These are phyloP conservation scores for Criorhina ranunculi DNA, from an alignment of 2,888 invertebrate genomes.

Conservation along the genomic window DNA sequence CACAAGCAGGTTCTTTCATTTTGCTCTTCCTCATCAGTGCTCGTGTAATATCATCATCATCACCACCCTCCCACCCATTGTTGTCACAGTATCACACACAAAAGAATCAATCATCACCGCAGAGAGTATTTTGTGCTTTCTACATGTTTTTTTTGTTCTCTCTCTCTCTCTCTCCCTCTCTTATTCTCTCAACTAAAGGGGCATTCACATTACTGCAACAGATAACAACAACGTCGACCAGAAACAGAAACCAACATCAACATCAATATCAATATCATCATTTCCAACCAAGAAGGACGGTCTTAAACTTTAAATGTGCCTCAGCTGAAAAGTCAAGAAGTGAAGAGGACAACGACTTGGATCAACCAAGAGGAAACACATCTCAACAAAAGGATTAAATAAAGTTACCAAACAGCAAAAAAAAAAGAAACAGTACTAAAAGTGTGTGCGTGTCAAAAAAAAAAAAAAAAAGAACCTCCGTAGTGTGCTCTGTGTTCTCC, in stretches of 20 bases:
- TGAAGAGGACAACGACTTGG: slow-evolving; percentile 43
- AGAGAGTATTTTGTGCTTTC: slow-evolving; percentile 48
- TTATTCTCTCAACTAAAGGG: slow-evolving; percentile 55
- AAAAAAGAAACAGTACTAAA: slow-evolving; percentile 2
- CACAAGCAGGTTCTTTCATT: slow-evolving; percentile 9
- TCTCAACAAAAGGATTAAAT: slow-evolving; percentile 50
- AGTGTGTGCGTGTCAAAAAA: slow-evolving; percentile 60
- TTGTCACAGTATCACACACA: slow-evolving; percentile 48
- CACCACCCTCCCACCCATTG: too few species aligned
- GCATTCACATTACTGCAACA: slow-evolving; percentile 73
- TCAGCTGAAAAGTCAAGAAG: slow-evolving; percentile 38
- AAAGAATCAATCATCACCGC: slow-evolving; percentile 64
- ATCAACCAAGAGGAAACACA: slow-evolving; percentile 18
- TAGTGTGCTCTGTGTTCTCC: slow-evolving; percentile 2
- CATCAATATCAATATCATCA: slow-evolving; percentile 53
- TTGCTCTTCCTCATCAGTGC: slow-evolving; percentile 38
- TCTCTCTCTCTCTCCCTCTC: slow-evolving; percentile 40
- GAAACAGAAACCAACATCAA: slow-evolving; percentile 37
- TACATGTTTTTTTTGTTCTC: slow-evolving; percentile 48
- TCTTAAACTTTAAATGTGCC: slow-evolving; percentile 43
- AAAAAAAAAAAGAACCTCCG: too few species aligned
- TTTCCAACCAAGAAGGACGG: slow-evolving; percentile 45
- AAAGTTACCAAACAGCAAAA: neutral
- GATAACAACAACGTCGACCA: slow-evolving; percentile 60
- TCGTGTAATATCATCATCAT: slow-evolving; percentile 25